Evolutionary conservation across 2,888 invertebrate genomes (phyloP).

Genomic region (Ochropacha duplaris): DNA sequence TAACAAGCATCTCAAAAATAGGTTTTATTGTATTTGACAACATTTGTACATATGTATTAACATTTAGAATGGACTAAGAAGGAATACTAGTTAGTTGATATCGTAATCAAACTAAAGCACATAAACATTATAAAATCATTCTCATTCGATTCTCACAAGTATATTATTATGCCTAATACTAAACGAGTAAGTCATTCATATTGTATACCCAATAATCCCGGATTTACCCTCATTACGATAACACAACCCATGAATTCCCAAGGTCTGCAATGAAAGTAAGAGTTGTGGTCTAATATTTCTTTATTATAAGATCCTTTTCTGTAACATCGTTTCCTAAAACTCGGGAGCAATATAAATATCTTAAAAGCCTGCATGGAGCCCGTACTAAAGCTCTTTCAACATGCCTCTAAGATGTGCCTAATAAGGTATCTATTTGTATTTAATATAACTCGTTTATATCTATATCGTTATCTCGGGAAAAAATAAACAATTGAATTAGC

Average conservation of each 20-base stretch:
- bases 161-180: neutral
- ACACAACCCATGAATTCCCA: neutral
- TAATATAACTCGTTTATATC: conserved; percentile 15
- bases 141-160: neutral
- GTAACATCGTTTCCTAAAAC: conserved; percentile 15
- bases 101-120: neutral
- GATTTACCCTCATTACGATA: neutral
- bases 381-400: conserved; percentile 25
- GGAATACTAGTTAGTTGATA: neutral
- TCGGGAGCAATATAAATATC: conserved; percentile 40
- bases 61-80: neutral
- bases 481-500: neutral
- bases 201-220: neutral
- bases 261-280: neutral
- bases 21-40: neutral
- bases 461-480: conserved; percentile 16
- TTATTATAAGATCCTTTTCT: conserved; percentile 17
- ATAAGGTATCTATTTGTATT: conserved; percentile 10
- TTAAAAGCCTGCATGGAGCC: conserved; percentile 33
- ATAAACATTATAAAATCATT: neutral
- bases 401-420: conserved; percentile 25
- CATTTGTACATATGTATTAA: neutral
- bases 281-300: conserved; percentile 3
- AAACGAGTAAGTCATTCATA: neutral
- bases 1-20: neutral